Conservation (phyloP, 2,113 vertebrate genomes). For the Coptodon rendalli region DNA sequence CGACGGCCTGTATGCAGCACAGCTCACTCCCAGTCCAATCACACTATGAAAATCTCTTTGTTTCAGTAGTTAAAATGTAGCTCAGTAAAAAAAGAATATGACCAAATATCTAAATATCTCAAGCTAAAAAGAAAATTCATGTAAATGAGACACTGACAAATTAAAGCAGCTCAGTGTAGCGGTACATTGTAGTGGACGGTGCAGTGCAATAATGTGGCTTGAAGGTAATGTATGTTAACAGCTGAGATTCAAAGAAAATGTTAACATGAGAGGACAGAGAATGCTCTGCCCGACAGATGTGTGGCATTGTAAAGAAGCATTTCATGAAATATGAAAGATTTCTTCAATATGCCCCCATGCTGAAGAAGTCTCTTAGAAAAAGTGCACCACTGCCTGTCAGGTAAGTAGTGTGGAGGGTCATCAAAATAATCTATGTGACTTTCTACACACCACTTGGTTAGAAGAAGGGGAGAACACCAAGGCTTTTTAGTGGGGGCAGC, state of each 20-base stretch:
- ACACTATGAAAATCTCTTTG: not conserved
- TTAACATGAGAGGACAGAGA: not conserved
- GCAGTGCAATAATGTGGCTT: not conserved
- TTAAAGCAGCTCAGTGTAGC: not conserved
- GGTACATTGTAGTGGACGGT: not conserved
- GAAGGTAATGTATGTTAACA: not conserved
- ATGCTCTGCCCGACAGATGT: not conserved
- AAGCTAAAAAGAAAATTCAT: not conserved
- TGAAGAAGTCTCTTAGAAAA: not conserved
- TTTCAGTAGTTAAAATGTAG: not conserved
- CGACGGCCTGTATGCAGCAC: not conserved
- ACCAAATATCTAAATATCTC: not conserved
- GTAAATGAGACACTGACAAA: not conserved
- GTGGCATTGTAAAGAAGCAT: not conserved
- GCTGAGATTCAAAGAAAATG: not conserved
- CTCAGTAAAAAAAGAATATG: not conserved
- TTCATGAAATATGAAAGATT: not conserved
- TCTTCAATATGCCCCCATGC: not conserved
- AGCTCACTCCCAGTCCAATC: not conserved
- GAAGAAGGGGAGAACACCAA: not conserved
- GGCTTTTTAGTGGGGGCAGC: not conserved
- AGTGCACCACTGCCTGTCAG: not conserved
- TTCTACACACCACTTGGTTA: not conserved
- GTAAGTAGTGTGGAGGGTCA: not conserved
- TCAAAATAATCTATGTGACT: not conserved